Base-by-base conservation (phyloP, 2,888 invertebrate species). In the Drosophila rellima region DNA sequence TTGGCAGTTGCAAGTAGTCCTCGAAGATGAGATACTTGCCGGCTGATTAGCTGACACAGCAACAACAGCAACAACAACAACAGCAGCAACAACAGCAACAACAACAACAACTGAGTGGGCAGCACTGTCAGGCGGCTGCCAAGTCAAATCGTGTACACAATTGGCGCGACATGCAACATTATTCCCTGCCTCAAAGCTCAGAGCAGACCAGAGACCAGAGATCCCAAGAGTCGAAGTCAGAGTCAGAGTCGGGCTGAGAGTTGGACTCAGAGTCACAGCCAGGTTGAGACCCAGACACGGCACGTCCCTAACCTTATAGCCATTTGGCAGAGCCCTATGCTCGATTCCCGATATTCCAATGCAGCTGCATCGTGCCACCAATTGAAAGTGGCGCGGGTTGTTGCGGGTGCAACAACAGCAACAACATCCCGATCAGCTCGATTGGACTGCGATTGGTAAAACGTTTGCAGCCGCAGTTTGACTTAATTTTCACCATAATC, bases 1-100 rank as follows among this genome's bases (percentile, higher is more conserved):
- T 82, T 83, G 80, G 77, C 82, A 82, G 82, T 85, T 84, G 85
- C 79, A 80, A 77, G 80, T 78, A 90, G 90, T 91, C 88, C 82
- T 85, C 81, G 89, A 91, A 91, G 91, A 91, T 91, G 91, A 91
- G 91, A 91, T 91, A 91, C 89, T 91, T 88, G 91, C 86, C 82
- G 82, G 81, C 91, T 91, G 91, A 91, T 91, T 91, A 91, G 91
- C 83, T 84, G 83, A 86, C 89, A 84, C 85, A 85, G 82, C 65
- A 72, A 55, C 78, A 78, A 77, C 88, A 89, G 57, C 74, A 65
- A 45, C 71, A 70, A n/a, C 68, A 62, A 8, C 69, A 74, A 23
- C 65, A 55, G 35, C 70, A 67, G 45, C 76, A 62, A 20, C 79
- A 59, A 71, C 80, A 80, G 50, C 76, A 67, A 40, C 77, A 64